Base-by-base conservation (phyloP, 2,113 vertebrate species). In the Heterocephalus glaber region DNA sequence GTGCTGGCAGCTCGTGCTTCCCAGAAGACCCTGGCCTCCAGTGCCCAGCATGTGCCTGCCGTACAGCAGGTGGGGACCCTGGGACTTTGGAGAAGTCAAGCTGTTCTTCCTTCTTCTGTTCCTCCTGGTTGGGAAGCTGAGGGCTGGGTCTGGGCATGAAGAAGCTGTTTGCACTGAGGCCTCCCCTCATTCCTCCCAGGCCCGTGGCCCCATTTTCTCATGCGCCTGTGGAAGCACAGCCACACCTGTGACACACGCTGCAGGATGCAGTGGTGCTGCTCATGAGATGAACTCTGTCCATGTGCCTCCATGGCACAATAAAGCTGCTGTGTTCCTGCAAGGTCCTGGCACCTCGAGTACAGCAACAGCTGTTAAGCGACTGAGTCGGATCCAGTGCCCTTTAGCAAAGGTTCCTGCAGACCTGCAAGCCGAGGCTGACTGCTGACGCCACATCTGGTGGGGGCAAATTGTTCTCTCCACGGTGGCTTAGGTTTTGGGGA, bases 101-200 rank as follows among this genome's bases (percentile, higher is more conserved):
- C 17, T 58, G 17, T 20, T 17, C 56, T 19, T 17, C 54, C 56
- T 20, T 20, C 56, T 58, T 20, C 56, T 58, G 56, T 58, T 58
- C 56, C 17, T 58, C 16, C 68, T 8, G 49, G 11, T 41, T 1
- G 3, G 63, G 14, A 13, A 35, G 10, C 4, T 0, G 5, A 38
- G 49, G 66, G 12, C 0, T 7, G 33, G 26, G 49, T 20, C 35
- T 7, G 0, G 5, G 7, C 0, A 0, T 28, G 41, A 44, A 4
- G 82, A 4, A 17, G 13, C 1, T 1, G 1, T 13, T 10, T 14
- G 10, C 3, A n/a, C 26, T 10, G 19, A 11, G 47, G 28, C 17
- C 3, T 38, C 14, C 58, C 38, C 3, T n/a, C 30, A 5, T 54
- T 30, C 52, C 33, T 24, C 41, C 22, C 20, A n/a, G 47, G 17